phyloP scores from a whole-genome alignment of 1,140 invertebrate genomes.

The Drosophila saltans region DNA sequence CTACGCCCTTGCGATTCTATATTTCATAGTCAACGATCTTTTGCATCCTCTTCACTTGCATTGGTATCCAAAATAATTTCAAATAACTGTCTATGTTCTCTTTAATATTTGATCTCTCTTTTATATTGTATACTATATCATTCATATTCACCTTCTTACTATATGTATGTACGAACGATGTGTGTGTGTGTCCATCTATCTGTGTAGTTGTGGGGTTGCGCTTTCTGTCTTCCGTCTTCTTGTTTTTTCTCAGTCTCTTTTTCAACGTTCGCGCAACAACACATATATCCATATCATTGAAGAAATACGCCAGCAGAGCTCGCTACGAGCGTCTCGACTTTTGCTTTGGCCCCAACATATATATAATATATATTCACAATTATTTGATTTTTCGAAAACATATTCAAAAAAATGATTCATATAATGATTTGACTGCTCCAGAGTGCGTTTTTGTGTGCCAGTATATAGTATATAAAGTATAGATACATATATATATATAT shows the following conservation, averaged over 20 bases:
- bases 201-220: slow-evolving; percentile 10
- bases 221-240: slow-evolving; percentile 32
- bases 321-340: slow-evolving; percentile 41
- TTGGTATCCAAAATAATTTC: not conserved
- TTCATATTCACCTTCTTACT: slow-evolving; percentile 30
- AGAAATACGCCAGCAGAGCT: slow-evolving; percentile 48
- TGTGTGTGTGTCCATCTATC: slow-evolving; percentile 25
- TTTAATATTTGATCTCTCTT: not conserved
- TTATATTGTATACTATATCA: slow-evolving; percentile 30
- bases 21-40: not conserved
- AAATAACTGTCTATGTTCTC: slow-evolving; percentile 25
- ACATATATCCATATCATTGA: slow-evolving; percentile 32
- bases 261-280: slow-evolving; percentile 72
- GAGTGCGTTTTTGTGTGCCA: slow-evolving; percentile 33
- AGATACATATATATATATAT: not conserved
- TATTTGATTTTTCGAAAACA: slow-evolving; percentile 30
- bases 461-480: slow-evolving; percentile 33
- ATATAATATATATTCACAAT: slow-evolving; percentile 14
- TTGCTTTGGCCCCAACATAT: slow-evolving; percentile 10
- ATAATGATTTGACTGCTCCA: slow-evolving; percentile 29
- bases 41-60: not conserved
- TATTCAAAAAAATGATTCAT: slow-evolving; percentile 43
- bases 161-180: slow-evolving; percentile 6
- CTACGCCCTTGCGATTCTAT: not conserved
- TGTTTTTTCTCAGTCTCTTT: slow-evolving; percentile 69